Percentiles rank a stretch among this genome's conserved stretches.
Evolutionary conservation across 2,888 invertebrate genomes (phyloP).

Genomic region (Ethmia dodecea): DNA sequence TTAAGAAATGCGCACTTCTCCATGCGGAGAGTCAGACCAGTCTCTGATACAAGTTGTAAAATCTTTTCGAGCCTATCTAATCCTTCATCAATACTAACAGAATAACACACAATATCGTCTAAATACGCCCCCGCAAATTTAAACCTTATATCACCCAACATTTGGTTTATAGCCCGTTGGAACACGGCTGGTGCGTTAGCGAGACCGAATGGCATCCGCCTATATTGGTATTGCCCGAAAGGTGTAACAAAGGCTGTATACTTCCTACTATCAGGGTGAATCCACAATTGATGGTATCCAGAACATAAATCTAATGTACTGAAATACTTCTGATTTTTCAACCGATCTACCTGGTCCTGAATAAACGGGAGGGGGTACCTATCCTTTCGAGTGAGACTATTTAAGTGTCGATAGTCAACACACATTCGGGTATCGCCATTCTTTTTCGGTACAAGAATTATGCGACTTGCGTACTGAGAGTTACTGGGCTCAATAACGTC

Average conservation of each 20-base stretch:
- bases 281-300: slow-evolving; percentile 6
- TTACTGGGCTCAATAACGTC: slow-evolving; percentile 12
- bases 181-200: slow-evolving; percentile 4
- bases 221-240: slow-evolving; percentile 13
- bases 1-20: background rate
- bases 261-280: slow-evolving; percentile 6
- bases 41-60: slow-evolving; percentile 2
- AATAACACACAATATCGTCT: slow-evolving; percentile 7
- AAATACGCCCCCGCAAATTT: slow-evolving; percentile 12
- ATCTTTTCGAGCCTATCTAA: slow-evolving; percentile 4
- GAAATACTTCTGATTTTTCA: slow-evolving; percentile 3
- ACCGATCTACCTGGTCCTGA: slow-evolving; percentile 14
- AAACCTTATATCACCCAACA: slow-evolving; percentile 4
- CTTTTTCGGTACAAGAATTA: slow-evolving; percentile 11
- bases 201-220: slow-evolving; percentile 11
- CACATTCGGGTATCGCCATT: slow-evolving; percentile 13
- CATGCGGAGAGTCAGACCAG: background rate
- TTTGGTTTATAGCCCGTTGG: no score
- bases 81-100: background rate
- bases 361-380: slow-evolving; percentile 15
- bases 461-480: slow-evolving; percentile 16
- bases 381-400: slow-evolving; percentile 13
- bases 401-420: slow-evolving; percentile 15
- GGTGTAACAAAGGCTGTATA: slow-evolving; percentile 15
- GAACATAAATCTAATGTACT: slow-evolving; percentile 10